These are phyloP conservation scores for Argyresthia goedartella DNA, from an alignment of 2,888 invertebrate genomes.

Conservation along the genomic window DNA sequence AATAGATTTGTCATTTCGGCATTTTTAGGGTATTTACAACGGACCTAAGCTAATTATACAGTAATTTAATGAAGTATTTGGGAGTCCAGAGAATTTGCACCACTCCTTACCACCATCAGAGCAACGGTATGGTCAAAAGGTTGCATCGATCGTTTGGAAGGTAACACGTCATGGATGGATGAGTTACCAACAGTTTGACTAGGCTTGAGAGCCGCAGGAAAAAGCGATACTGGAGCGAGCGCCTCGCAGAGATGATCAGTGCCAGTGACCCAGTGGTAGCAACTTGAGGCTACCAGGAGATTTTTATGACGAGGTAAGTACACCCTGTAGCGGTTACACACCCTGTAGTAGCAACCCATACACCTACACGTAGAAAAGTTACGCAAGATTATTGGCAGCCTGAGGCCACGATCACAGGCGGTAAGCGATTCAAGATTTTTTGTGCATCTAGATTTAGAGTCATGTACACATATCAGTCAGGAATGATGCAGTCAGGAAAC, in stretches of 20 bases:
- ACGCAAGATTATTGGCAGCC: background rate
- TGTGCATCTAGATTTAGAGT: background rate
- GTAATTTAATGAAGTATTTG: background rate
- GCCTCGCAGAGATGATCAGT: background rate
- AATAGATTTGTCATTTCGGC: no score
- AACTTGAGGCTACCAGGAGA: background rate
- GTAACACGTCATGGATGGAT: background rate
- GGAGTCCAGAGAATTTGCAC: slow-evolving; percentile 6
- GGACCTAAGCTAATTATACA: no score
- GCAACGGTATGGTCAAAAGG: slow-evolving; percentile 13
- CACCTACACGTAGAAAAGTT: background rate
- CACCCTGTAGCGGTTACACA: background rate
- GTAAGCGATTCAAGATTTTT: background rate
- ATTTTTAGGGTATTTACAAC: no score
- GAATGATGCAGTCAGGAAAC: background rate
- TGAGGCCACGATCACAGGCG: background rate
- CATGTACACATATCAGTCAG: background rate
- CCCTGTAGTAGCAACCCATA: background rate
- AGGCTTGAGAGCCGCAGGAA: background rate
- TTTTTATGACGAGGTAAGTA: background rate
- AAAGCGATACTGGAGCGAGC: background rate
- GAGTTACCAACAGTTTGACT: background rate
- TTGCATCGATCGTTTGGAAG: slow-evolving; percentile 8
- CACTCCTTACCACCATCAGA: slow-evolving; percentile 13
- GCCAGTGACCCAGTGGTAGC: no score